Conservation (phyloP, 2,888 invertebrate genomes). For the Molorchus minor region DNA sequence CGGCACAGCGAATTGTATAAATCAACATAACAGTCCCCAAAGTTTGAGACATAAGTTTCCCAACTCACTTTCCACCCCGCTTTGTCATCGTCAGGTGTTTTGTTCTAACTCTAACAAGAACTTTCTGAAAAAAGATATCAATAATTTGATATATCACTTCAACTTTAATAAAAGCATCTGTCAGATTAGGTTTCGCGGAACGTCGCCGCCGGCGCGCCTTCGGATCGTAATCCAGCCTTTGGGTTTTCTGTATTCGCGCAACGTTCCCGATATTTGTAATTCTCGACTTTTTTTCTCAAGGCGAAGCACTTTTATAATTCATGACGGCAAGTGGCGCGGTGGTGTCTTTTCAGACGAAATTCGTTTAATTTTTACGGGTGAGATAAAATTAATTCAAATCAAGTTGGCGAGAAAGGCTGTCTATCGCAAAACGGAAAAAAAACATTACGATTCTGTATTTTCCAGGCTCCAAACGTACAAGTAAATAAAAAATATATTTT, state of each 20-base stretch:
- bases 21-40: constrained; percentile 2
- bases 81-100: constrained; percentile 9
- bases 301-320: too few species aligned
- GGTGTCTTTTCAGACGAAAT: too few species aligned
- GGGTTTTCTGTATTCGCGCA: background rate
- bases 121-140: constrained; percentile 12
- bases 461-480: too few species aligned
- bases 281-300: background rate
- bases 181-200: constrained; percentile 7
- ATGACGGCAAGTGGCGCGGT: too few species aligned
- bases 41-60: background rate
- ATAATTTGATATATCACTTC: constrained; percentile 18
- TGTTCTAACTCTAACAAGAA: background rate
- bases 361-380: too few species aligned
- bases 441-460: too few species aligned
- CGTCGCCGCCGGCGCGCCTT: background rate
- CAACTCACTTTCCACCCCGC: constrained; percentile 2
- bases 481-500: too few species aligned
- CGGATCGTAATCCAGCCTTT: background rate
- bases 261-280: background rate
- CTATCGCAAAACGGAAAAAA: too few species aligned
- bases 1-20: constrained; percentile 4
- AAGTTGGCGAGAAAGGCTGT: too few species aligned
- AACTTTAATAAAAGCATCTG: constrained; percentile 17
- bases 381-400: too few species aligned